phyloP scores from a whole-genome alignment of 1,140 invertebrate species.

The Nymphalis io region DNA sequence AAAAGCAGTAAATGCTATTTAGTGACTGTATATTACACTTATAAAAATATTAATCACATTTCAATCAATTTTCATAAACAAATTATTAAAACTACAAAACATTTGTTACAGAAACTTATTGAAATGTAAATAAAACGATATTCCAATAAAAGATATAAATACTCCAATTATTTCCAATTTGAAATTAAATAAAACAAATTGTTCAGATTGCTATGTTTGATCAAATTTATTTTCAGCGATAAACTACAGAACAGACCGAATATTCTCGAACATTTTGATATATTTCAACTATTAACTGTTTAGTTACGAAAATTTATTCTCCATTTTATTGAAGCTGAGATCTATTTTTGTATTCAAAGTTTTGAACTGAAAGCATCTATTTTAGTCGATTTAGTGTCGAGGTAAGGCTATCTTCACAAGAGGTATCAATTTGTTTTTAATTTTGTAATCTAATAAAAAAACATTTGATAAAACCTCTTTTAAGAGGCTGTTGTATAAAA shows the following conservation, averaged over 20 bases:
- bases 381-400: neutral
- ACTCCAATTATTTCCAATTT: constrained; percentile 3
- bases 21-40: too few relatives aligned
- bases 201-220: constrained; percentile 6
- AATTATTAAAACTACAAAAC: neutral
- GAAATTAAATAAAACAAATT: constrained; percentile 15
- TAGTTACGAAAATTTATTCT: constrained; percentile 3
- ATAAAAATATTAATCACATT: neutral
- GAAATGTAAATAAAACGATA: constrained; percentile 1
- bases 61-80: neutral
- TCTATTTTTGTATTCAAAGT: constrained; percentile 8
- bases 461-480: too few relatives aligned
- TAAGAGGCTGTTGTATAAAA: too few relatives aligned
- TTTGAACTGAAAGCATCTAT: constrained; percentile 8
- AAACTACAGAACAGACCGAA: neutral
- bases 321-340: constrained; percentile 4
- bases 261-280: constrained; percentile 9
- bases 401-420: neutral
- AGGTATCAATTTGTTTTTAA: too few relatives aligned
- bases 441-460: neutral
- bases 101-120: neutral
- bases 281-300: neutral
- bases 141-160: constrained; percentile 10
- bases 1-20: too few relatives aligned
- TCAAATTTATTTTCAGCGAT: constrained; percentile 13